These are phyloP conservation scores for Drosophila orosa DNA, from an alignment of 1,140 invertebrate genomes.

Conservation along the genomic window DNA sequence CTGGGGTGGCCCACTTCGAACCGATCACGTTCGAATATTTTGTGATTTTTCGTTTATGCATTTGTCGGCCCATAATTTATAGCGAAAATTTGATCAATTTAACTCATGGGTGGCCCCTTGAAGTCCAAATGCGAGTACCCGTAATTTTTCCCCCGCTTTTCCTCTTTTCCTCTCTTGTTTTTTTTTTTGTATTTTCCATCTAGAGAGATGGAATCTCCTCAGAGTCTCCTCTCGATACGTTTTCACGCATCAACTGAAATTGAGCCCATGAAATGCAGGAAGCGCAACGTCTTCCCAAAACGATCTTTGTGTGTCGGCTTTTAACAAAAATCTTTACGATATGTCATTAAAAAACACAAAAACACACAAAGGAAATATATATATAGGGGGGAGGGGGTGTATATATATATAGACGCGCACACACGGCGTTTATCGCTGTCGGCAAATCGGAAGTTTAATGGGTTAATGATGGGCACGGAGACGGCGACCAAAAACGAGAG, in stretches of 20 bases:
- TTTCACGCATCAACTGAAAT: conserved; percentile 72
- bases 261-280: conserved; percentile 68
- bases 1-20: conserved; percentile 33
- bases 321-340: conserved; percentile 82
- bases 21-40: conserved; percentile 80
- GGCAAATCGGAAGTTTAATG: conserved; percentile 83
- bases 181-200: not conserved
- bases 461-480: conserved; percentile 74
- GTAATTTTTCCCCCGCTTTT: conserved; percentile 12
- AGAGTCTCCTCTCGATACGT: conserved; percentile 45
- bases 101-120: conserved; percentile 63
- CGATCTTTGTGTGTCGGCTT: conserved; percentile 70
- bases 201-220: conserved; percentile 1
- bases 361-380: conserved; percentile 33
- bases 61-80: conserved; percentile 71
- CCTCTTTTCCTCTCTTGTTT: not conserved
- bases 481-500: conserved; percentile 25
- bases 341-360: conserved; percentile 74
- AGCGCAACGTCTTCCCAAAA: conserved; percentile 67
- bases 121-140: conserved; percentile 16
- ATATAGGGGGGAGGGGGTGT: not conserved
- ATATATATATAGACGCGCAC: conserved; percentile 15
- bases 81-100: conserved; percentile 78
- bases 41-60: conserved; percentile 47
- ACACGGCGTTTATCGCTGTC: conserved; percentile 76